Evolutionary conservation across 2,797 vertebrate genomes (phyloP).

Genomic region (Takifugu rubripes): DNA sequence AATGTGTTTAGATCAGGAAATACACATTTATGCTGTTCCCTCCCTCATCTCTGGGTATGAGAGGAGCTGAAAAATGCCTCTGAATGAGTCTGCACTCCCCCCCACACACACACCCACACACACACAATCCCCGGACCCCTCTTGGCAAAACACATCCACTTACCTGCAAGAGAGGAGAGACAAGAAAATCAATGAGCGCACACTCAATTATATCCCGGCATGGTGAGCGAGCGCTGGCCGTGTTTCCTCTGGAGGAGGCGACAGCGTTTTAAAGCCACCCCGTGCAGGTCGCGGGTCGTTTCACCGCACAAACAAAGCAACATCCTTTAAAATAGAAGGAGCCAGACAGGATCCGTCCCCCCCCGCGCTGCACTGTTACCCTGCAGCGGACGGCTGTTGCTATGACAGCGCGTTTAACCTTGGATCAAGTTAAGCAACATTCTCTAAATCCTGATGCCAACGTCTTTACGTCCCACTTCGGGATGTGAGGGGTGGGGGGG

Average conservation of each 20-base stretch:
- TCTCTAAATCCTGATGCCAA: slow-evolving; percentile 19
- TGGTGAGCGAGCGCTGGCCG: slow-evolving; percentile 40
- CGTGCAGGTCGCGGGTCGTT: neutral
- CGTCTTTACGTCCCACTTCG: slow-evolving; percentile 3
- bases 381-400: slow-evolving; percentile 6
- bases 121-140: slow-evolving; percentile 50
- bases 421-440: slow-evolving; percentile 34
- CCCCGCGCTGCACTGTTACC: slow-evolving; percentile 1
- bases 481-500: too few relatives aligned
- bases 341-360: neutral
- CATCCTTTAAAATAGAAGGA: neutral
- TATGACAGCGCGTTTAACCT: slow-evolving; percentile 26
- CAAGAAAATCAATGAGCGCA: slow-evolving; percentile 72
- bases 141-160: slow-evolving; percentile 70
- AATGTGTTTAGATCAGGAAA: too few relatives aligned
- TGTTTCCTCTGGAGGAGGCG: slow-evolving; percentile 41
- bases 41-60: slow-evolving; percentile 32
- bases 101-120: slow-evolving; percentile 14
- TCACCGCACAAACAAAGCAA: slow-evolving; percentile 15
- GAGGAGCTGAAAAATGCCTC: slow-evolving; percentile 66
- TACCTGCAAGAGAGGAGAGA: slow-evolving; percentile 72
- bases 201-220: slow-evolving; percentile 68
- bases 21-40: slow-evolving; percentile 15
- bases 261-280: neutral
- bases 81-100: slow-evolving; percentile 62